A percentile compares a stretch with the other conserved stretches of the same genome.
These are phyloP conservation scores for Anabas testudineus DNA, from an alignment of 2,797 vertebrate genomes.

Conservation along the genomic window DNA sequence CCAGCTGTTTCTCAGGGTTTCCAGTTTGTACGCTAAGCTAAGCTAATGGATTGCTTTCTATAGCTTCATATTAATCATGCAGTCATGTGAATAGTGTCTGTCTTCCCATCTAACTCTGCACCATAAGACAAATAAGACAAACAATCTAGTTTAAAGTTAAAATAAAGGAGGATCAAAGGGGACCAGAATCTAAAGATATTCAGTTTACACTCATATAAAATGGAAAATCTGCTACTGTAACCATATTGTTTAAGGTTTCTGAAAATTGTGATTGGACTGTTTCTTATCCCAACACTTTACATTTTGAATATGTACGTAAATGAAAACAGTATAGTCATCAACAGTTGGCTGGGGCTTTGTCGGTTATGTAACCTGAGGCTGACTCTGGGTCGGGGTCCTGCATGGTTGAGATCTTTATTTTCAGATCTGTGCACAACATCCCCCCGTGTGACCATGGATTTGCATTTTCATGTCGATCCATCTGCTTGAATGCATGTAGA, in stretches of 20 bases:
- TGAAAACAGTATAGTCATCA: conserved; percentile 34
- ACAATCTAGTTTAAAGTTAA: too few relatives aligned
- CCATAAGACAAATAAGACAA: not conserved
- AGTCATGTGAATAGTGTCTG: not conserved
- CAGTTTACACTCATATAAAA: not conserved
- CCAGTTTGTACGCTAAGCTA: too few relatives aligned
- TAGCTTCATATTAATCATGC: too few relatives aligned
- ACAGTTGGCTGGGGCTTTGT: conserved; percentile 32
- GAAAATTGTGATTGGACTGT: not conserved
- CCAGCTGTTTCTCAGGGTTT: too few relatives aligned
- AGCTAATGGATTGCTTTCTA: too few relatives aligned
- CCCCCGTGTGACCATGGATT: conserved; percentile 37
- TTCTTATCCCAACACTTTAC: not conserved
- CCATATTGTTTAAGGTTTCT: not conserved
- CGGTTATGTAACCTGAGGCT: conserved; percentile 46
- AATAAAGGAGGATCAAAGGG: too few relatives aligned
- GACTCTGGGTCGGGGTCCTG: conserved; percentile 31
- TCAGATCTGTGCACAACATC: conserved; percentile 32
- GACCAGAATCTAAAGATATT: not conserved
- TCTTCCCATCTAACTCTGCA: not conserved
- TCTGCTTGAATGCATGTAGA: conserved; percentile 48
- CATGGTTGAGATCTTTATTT: conserved; percentile 20
- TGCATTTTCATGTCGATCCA: conserved; percentile 62
- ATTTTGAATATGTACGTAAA: not conserved
- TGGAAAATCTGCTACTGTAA: not conserved